Conservation (phyloP, 1,140 invertebrate genomes). For the Eupristina koningsbergeri region DNA sequence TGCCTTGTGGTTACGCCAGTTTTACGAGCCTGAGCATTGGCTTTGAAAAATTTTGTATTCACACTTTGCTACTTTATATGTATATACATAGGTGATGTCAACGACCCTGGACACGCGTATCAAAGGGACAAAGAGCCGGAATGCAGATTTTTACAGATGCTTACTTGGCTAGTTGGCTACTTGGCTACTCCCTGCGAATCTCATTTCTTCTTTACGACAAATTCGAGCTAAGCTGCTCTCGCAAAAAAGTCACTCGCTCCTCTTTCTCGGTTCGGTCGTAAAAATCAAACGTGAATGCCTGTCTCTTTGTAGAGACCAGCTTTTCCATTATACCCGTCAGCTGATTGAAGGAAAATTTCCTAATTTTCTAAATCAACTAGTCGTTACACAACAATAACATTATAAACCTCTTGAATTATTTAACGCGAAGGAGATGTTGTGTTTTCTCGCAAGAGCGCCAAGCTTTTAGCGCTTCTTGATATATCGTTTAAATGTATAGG, state of each 20-base stretch:
- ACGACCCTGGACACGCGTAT: constrained; percentile 38
- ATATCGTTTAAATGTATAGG: background rate
- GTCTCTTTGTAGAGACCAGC: background rate
- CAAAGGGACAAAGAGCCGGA: constrained; percentile 40
- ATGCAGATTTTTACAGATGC: constrained; percentile 29
- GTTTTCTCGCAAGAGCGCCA: too few species aligned
- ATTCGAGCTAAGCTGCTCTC: constrained; percentile 1
- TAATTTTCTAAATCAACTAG: background rate
- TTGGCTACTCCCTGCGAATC: constrained; percentile 13
- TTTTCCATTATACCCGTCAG: background rate
- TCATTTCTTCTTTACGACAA: constrained; percentile 15
- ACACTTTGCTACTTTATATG: constrained; percentile 46
- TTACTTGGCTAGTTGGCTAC: constrained; percentile 25
- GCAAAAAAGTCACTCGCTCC: background rate
- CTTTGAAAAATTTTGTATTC: constrained; percentile 49
- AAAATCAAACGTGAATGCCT: background rate
- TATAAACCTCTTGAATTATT: too few species aligned
- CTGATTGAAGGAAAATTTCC: background rate
- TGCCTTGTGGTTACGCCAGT: constrained; percentile 33
- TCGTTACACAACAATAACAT: too few species aligned
- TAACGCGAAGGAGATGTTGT: too few species aligned
- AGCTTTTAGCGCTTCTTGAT: background rate
- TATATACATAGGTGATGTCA: constrained; percentile 34
- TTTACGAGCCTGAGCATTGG: constrained; percentile 38
- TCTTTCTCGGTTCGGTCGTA: background rate